Evolutionary conservation across 1,140 invertebrate species (phyloP), one percentile per base, ranked within the genome.

Genomic region (Bathynomus jamesi): DNA sequence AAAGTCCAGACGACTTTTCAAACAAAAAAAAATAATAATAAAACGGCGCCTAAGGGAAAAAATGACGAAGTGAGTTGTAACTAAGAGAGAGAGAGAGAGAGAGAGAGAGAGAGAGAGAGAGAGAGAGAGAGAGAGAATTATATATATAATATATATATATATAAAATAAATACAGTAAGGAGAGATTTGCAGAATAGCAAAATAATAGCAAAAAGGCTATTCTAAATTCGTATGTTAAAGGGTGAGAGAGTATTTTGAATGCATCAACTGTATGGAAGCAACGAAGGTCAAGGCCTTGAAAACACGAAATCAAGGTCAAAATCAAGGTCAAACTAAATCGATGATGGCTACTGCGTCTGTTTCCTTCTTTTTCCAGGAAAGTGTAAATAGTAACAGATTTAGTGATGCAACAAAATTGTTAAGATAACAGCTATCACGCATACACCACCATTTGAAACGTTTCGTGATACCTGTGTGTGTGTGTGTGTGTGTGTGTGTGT

Each of bases 111-210:
- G 32, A 40, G 32, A 40, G 32, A 40, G 32, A 40, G 32, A 40
- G 32, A 40, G 32, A 40, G 32, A 40, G 32, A 40, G 32, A 40
- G 32, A 40, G 32, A 40, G 32, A 40, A 17, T 8, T 64, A 64
- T 64, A 27, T 63, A 46, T 30, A 62, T 69, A 61, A 29, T 28
- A 40, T n/a, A 46, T 60, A 25, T n/a, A 46, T 24, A 69, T 28
- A 69, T 21, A 28, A 28, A 69, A 61, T 28, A 32, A 11, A 10
- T 31, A 13, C 5, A 27, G 25, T n/a, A 69, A 25, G 17, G 24
- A 30, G 67, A 69, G 25, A 28, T 24, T 28, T 28, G 60, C 13
- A 27, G 17, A 27, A 53, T 13, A 28, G 28, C 28, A 61, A 40
- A 46, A 46, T 5, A 68, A 60, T 3, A 46, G 40, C 25, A 53